A percentile compares a stretch with the other conserved stretches of the same genome.
phyloP scores from a whole-genome alignment of 2,113 vertebrate species.

The Megaleporinus macrocephalus region DNA sequence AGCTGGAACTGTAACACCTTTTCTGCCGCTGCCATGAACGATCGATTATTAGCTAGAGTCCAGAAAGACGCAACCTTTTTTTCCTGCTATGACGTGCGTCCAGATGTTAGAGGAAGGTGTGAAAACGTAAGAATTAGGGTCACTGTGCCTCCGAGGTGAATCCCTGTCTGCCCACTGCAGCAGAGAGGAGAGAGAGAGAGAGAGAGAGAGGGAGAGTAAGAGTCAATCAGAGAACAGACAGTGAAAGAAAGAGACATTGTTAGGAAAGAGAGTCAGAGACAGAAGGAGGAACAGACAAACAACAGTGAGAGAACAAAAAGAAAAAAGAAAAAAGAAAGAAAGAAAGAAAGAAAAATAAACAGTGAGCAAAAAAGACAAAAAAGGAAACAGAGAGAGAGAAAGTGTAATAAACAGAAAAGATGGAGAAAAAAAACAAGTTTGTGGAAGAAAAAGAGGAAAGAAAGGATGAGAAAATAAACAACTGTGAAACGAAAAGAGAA shows the following conservation, averaged over 20 bases:
- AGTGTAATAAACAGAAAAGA: too few species aligned
- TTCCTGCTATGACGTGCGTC: not conserved
- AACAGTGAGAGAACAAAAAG: not conserved
- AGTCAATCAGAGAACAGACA: not conserved
- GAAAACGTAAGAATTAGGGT: conserved; percentile 63
- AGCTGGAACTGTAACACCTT: not conserved
- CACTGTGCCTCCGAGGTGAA: conserved; percentile 57
- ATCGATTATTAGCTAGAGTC: not conserved
- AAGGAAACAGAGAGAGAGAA: conserved; percentile 54
- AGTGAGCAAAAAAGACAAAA: not conserved
- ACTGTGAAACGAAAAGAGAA: conserved; percentile 50
- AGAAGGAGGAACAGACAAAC: not conserved
- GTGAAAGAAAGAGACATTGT: not conserved
- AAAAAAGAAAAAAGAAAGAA: conserved; percentile 46
- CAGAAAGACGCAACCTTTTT: not conserved
- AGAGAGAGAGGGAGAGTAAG: not conserved
- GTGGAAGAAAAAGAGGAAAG: too few species aligned
- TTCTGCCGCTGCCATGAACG: not conserved
- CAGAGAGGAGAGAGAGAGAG: conserved; percentile 37
- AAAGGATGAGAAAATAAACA: conserved; percentile 1
- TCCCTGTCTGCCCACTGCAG: conserved; percentile 68
- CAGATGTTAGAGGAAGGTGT: conserved; percentile 12
- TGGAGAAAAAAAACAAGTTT: too few species aligned
- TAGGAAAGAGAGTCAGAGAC: conserved; percentile 7
- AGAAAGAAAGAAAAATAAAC: conserved; percentile 61